These are phyloP conservation scores for Colaptes auratus DNA, from an alignment of 2,113 vertebrate species.

Conservation along the genomic window DNA sequence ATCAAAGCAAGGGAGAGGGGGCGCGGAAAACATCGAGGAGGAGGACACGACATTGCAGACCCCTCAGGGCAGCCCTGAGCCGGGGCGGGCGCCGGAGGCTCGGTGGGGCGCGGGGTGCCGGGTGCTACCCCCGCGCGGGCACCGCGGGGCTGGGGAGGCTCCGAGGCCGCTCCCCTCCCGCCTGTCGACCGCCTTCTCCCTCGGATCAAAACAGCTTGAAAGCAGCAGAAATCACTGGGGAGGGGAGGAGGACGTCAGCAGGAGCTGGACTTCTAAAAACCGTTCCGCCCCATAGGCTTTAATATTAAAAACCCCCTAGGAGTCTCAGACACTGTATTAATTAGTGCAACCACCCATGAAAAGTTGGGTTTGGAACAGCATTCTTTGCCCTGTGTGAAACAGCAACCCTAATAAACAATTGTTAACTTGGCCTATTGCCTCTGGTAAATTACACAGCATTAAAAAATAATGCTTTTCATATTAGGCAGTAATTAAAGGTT, in stretches of 20 bases:
- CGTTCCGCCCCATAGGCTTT: constrained; percentile 82
- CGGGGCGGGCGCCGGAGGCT: background rate
- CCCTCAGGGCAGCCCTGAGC: background rate
- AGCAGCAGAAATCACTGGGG: constrained; percentile 72
- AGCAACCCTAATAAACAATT: constrained; percentile 85
- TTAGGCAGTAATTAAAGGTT: constrained; percentile 91
- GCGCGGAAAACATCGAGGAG: background rate
- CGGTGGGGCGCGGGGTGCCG: background rate
- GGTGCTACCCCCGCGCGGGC: background rate
- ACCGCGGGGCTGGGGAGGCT: background rate
- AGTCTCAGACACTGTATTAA: constrained; percentile 86
- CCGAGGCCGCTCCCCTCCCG: constrained; percentile 46
- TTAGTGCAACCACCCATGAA: constrained; percentile 89
- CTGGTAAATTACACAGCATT: constrained; percentile 89
- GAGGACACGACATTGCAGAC: background rate
- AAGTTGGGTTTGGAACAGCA: constrained; percentile 82
- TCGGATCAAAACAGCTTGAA: constrained; percentile 79
- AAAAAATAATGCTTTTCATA: constrained; percentile 92
- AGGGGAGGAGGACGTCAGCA: constrained; percentile 70
- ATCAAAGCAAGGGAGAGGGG: background rate
- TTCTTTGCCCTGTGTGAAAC: constrained; percentile 83
- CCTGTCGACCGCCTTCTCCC: constrained; percentile 61
- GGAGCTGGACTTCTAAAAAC: constrained; percentile 81
- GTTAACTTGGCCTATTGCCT: constrained; percentile 86
- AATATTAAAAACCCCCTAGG: constrained; percentile 79